Conservation (phyloP, 2,797 vertebrate species). For the Poecilia wingei region DNA sequence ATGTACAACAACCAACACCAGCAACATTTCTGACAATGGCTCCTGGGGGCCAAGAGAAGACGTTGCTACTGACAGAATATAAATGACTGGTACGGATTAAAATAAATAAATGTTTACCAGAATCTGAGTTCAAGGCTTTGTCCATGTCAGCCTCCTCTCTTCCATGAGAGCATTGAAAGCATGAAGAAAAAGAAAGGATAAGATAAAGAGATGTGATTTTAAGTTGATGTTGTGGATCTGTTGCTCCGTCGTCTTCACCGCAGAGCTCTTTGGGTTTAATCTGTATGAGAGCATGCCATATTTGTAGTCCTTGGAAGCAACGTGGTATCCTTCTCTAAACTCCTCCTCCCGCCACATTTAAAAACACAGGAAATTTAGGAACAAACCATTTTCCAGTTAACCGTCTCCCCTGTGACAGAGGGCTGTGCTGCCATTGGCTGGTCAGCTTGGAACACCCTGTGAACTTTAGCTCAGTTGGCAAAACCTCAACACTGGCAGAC, state of each 20-base stretch:
- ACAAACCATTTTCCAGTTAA: constrained; percentile 37
- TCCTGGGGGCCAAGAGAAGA: constrained; percentile 29
- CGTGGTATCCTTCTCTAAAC: constrained; percentile 28
- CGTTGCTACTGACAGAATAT: constrained; percentile 5
- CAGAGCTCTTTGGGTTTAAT: constrained; percentile 26
- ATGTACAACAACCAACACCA: constrained; percentile 59
- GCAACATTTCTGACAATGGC: constrained; percentile 49
- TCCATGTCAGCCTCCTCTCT: constrained; percentile 75
- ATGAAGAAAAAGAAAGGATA: constrained; percentile 54
- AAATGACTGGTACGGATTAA: constrained; percentile 11
- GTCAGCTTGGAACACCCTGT: constrained; percentile 44
- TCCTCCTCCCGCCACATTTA: constrained; percentile 34
- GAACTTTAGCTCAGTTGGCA: constrained; percentile 70
- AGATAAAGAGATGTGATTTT: constrained; percentile 42
- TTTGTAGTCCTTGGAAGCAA: constrained; percentile 17
- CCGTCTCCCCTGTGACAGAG: constrained; percentile 43
- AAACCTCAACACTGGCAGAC: constrained; percentile 17
- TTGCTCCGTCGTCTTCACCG: constrained; percentile 12
- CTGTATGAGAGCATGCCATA: constrained; percentile 34
- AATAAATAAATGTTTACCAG: constrained; percentile 72
- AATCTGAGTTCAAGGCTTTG: constrained; percentile 75
- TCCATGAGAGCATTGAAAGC: constrained; percentile 63
- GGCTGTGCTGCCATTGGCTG: constrained; percentile 55
- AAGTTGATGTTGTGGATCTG: constrained; percentile 23
- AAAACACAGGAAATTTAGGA: constrained; percentile 32